Evolutionary conservation across 2,113 vertebrate species (phyloP).

Genomic region (Gopherus flavomarginatus): DNA sequence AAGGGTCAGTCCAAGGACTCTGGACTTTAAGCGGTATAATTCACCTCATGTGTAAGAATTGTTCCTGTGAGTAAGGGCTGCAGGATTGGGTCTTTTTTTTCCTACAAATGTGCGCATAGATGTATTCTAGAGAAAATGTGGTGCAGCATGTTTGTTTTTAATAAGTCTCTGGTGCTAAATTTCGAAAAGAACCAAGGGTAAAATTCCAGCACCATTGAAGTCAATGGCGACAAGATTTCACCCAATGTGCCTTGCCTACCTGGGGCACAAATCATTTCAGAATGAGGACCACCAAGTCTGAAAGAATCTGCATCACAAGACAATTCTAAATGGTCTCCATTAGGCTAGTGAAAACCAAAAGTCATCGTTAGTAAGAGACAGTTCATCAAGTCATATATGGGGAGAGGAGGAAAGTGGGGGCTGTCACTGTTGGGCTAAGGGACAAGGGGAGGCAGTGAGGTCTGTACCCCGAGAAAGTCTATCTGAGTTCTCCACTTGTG

Average conservation of each 20-base stretch:
- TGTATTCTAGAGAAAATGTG: neutral
- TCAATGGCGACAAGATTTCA: neutral
- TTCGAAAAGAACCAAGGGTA: accelerated
- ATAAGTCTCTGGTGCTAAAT: neutral
- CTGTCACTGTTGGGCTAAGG: neutral
- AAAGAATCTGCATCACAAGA: neutral
- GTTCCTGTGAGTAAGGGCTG: neutral
- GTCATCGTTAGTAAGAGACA: neutral
- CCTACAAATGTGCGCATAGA: neutral
- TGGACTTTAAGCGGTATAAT: accelerated
- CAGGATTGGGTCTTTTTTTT: neutral
- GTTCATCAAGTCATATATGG: neutral
- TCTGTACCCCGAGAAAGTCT: neutral
- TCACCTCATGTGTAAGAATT: neutral
- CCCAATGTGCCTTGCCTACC: neutral
- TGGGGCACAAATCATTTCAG: neutral
- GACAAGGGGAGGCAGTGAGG: accelerated
- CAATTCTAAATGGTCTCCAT: neutral
- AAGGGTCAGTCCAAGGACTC: neutral
- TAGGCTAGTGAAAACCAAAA: neutral
- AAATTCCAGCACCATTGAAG: neutral
- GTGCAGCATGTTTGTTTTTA: accelerated
- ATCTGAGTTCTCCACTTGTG: neutral
- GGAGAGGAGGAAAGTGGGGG: neutral
- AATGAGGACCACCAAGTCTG: neutral